Evolutionary conservation across 2,888 invertebrate species (phyloP).

Genomic region (Trachelus tabidus): DNA sequence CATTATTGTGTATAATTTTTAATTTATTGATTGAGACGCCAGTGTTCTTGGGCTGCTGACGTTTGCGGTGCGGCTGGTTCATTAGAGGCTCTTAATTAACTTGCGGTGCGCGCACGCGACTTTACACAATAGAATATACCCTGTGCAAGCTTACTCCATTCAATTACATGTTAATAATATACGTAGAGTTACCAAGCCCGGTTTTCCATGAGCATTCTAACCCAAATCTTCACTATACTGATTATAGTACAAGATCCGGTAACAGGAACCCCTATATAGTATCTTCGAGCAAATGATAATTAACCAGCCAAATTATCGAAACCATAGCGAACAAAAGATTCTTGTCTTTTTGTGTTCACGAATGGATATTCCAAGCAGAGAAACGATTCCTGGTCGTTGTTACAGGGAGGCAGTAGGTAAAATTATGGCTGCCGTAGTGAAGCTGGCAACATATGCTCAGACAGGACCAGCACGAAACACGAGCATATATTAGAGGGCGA

Average conservation of each 20-base stretch:
- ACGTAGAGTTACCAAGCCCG: constrained; percentile 43
- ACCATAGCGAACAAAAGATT: background rate
- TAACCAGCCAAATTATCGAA: background rate
- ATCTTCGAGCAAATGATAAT: background rate
- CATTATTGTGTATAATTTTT: constrained; percentile 55
- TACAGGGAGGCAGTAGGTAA: background rate
- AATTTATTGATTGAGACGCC: constrained; percentile 64
- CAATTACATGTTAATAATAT: constrained; percentile 66
- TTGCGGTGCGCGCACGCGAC: constrained; percentile 62
- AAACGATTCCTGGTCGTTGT: background rate
- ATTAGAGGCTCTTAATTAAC: constrained; percentile 67
- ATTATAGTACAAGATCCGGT: background rate
- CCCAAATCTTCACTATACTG: background rate
- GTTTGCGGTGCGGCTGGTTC: constrained; percentile 63
- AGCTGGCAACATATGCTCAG: constrained; percentile 64
- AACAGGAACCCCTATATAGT: background rate
- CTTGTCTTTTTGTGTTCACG: background rate
- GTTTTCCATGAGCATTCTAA: constrained; percentile 1
- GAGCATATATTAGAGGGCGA: constrained; percentile 60
- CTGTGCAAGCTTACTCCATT: constrained; percentile 56
- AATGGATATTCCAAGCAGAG: background rate
- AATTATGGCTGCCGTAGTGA: constrained; percentile 31
- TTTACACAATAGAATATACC: constrained; percentile 54
- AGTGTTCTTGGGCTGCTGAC: constrained; percentile 52
- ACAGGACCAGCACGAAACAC: constrained; percentile 50